A percentile compares a stretch with the other conserved stretches of the same genome.
phyloP scores from a whole-genome alignment of 2,888 invertebrate genomes.

The Drosophila quasianomalipes region DNA sequence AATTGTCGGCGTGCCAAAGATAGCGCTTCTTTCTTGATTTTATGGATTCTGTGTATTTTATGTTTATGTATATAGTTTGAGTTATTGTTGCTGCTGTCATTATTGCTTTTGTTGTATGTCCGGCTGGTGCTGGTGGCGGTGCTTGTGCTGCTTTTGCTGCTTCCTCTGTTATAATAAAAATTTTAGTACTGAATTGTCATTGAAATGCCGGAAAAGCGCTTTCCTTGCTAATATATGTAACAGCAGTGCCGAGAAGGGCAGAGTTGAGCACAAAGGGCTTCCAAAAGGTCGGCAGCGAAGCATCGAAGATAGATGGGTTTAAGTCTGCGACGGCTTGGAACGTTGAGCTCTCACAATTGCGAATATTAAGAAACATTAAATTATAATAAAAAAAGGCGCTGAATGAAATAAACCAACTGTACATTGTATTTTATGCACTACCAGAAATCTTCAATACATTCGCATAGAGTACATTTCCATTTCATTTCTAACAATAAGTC shows the following conservation, averaged over 20 bases:
- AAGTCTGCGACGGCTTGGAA: slow-evolving; percentile 19
- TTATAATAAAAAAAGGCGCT: background rate
- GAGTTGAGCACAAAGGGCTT: slow-evolving; percentile 11
- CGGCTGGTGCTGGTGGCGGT: slow-evolving; percentile 37
- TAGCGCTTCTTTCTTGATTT: slow-evolving; percentile 11
- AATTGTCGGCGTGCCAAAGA: background rate
- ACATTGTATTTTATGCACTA: background rate
- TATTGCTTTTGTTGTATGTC: slow-evolving; percentile 41
- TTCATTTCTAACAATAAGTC: background rate
- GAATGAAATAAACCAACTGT: background rate
- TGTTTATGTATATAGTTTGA: slow-evolving; percentile 60
- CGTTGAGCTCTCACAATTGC: background rate
- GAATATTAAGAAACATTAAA: slow-evolving; percentile 9
- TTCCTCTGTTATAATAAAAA: slow-evolving; percentile 48
- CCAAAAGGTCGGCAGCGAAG: slow-evolving; percentile 33
- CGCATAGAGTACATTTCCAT: background rate
- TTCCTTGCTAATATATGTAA: slow-evolving; percentile 17
- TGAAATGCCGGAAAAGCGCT: slow-evolving; percentile 38
- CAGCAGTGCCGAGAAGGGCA: slow-evolving; percentile 5
- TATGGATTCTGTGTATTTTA: slow-evolving; percentile 56
- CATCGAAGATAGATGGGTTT: slow-evolving; percentile 23
- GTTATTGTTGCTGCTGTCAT: slow-evolving; percentile 38
- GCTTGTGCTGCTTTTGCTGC: slow-evolving; percentile 31
- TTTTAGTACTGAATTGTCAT: slow-evolving; percentile 54
- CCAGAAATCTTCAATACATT: background rate